These are phyloP conservation scores for Cotesia chilonis DNA, from an alignment of 1,140 invertebrate genomes.

Conservation along the genomic window DNA sequence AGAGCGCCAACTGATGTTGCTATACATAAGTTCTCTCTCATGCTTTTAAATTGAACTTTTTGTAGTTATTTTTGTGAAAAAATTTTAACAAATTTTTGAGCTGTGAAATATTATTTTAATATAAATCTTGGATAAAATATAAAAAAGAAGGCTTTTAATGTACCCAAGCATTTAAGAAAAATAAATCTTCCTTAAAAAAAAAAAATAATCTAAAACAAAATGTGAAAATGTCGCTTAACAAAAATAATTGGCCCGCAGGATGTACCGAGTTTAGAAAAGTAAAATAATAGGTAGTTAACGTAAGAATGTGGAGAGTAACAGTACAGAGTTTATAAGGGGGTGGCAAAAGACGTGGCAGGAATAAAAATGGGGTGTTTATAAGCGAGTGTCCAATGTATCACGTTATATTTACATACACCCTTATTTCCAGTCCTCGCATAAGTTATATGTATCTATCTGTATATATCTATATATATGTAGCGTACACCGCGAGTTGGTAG, in stretches of 20 bases:
- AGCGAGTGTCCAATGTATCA: constrained; percentile 67
- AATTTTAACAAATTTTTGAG: too few relatives aligned
- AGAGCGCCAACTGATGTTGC: too few relatives aligned
- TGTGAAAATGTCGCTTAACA: not conserved
- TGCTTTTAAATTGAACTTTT: too few relatives aligned
- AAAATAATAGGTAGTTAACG: not conserved
- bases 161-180: too few relatives aligned
- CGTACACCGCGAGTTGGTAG: constrained; percentile 7
- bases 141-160: too few relatives aligned
- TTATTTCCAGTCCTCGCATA: constrained; percentile 43
- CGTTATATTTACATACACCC: constrained; percentile 64
- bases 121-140: too few relatives aligned
- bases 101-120: too few relatives aligned
- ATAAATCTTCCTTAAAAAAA: not conserved
- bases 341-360: constrained; percentile 56
- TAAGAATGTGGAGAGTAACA: not conserved
- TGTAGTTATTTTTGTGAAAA: too few relatives aligned
- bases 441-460: constrained; percentile 37
- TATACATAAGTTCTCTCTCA: too few relatives aligned
- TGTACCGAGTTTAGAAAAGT: not conserved
- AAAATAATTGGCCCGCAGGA: not conserved
- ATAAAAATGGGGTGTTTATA: constrained; percentile 69
- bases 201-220: not conserved
- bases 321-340: constrained; percentile 14
- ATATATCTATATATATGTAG: too few relatives aligned